Base-by-base conservation (phyloP, 2,888 invertebrate genomes). In the Pterostichus niger region DNA sequence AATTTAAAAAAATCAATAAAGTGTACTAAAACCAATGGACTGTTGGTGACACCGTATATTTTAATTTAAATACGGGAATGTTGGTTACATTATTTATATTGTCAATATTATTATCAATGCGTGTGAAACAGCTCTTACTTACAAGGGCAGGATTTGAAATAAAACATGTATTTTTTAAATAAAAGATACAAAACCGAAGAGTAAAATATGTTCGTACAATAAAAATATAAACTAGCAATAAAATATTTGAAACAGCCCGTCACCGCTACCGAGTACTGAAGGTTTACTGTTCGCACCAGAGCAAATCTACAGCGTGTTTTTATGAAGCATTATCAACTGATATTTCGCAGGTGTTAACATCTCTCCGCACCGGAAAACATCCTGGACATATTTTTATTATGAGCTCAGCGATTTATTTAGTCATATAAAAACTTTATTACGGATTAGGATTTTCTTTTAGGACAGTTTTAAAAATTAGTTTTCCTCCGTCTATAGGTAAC, bases 371-470 rank as follows among this genome's bases (percentile, higher is more conserved):
- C 46, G 11, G 54, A 76, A 31, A 73, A 82, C 68, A 56, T 68
- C 78, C 13, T 15, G 61, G 49, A 80, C 81, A 81, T 81, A 81
- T 81, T 81, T 81, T 73, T 81, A 73, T 82, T 82, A 82, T 73
- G 81, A 82, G 49, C 9, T 80, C 49, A n/a, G 52, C 81, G 87
- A 87, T 87, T 86, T 87, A 87, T 87, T 86, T 84, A 83, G 83
- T 49, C 82, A 84, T 86, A 86, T 87, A 87, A 87, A 86, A 87
- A 86, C 85, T 87, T 87, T 87, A 87, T 86, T 87, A 87, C 86
- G 86, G 86, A 86, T 86, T 85, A 85, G 86, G 85, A 86, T 86
- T 84, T 84, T 85, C 31, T 82, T 73, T 73, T 10, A 82, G 59
- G 44, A 85, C 85, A 85, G 85, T 86, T 86, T 87, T 86, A 86